Evolutionary conservation across 2,888 invertebrate species (phyloP), one percentile per base, ranked within the genome.

Genomic region (Scaptomyza flava): DNA sequence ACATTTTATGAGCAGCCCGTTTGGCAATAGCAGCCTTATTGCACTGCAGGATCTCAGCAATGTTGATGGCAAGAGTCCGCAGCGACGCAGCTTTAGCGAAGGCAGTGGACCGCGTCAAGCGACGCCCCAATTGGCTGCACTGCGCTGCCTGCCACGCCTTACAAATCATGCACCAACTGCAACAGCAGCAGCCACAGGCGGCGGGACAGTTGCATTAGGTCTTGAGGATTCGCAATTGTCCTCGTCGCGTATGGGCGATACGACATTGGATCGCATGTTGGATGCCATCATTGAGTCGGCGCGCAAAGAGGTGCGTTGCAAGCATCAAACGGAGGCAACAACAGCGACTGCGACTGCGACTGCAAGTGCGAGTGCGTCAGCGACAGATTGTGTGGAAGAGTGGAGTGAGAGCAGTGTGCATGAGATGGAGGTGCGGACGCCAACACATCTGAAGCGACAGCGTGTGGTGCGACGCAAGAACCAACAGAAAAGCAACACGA

Each of bases 281-380:
- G 92, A 92, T 65, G 92, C 91, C 34, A 92, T 92, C 17, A 91
- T 92, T 14, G 90, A 91, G 53, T 92, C 92, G 64, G 91, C 92
- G 4, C 83, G 89, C 34, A 91, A 91, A 60, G 91, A 91, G 27
- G 77, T 77, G 46, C 69, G 74, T n/a, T 82, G 81, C 68, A 73
- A 78, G 58, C 66, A 57, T 27, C 52, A 54, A 6, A 30, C 51
- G 2, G 7, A 48, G 1, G 6, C 59, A 5, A 12, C 51, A 6
- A 12, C 33, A 7, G 31, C 60, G 20, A 4, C 62, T 60, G 34
- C 33, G 0, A 27, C 31, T 9, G 31, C 7, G 9, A 7, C 31
- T 9, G 31, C 31, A 2, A 7, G 9, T 7, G 8, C 0, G 31
- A 7, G 9, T 7, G 8, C 0, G 31, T 9, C 9, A 3, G 31